These are phyloP conservation scores for Microtus montanus DNA, from an alignment of 2,113 vertebrate species.

Conservation along the genomic window DNA sequence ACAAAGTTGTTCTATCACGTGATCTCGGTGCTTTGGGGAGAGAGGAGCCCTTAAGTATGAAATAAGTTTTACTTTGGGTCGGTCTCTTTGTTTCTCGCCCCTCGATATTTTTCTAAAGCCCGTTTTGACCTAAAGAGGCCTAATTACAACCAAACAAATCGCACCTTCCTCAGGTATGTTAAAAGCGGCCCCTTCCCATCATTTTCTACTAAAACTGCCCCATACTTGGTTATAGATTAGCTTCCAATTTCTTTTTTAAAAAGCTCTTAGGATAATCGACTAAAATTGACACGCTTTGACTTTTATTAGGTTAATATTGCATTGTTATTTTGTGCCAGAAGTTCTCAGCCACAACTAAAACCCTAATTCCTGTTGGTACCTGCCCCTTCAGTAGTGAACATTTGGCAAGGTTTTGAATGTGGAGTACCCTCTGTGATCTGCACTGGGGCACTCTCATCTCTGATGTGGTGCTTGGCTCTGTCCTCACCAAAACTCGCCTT, in stretches of 20 bases:
- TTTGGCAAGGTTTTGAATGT: constrained; percentile 23
- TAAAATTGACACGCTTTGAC: neutral
- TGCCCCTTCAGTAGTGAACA: neutral
- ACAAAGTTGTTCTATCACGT: neutral
- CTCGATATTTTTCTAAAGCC: constrained; percentile 29
- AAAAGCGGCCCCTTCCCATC: neutral
- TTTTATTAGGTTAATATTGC: constrained; percentile 46
- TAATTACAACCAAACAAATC: constrained; percentile 18
- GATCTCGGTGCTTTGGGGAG: neutral
- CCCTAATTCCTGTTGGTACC: neutral
- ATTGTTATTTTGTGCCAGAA: constrained; percentile 42
- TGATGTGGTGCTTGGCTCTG: neutral
- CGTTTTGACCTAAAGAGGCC: constrained; percentile 7
- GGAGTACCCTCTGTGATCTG: neutral
- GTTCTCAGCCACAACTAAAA: constrained; percentile 40
- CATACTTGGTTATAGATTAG: neutral
- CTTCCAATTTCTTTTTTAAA: neutral
- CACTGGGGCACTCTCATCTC: neutral
- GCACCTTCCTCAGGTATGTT: neutral
- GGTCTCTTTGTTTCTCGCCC: neutral
- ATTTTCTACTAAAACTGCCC: constrained; percentile 37
- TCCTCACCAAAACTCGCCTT: neutral
- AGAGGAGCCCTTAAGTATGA: constrained; percentile 10
- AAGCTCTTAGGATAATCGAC: constrained; percentile 1
- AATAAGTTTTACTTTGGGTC: neutral